A percentile compares a stretch with the other conserved stretches of the same genome.
phyloP scores from a whole-genome alignment of 2,888 invertebrate genomes.

The Tipula helvola region DNA sequence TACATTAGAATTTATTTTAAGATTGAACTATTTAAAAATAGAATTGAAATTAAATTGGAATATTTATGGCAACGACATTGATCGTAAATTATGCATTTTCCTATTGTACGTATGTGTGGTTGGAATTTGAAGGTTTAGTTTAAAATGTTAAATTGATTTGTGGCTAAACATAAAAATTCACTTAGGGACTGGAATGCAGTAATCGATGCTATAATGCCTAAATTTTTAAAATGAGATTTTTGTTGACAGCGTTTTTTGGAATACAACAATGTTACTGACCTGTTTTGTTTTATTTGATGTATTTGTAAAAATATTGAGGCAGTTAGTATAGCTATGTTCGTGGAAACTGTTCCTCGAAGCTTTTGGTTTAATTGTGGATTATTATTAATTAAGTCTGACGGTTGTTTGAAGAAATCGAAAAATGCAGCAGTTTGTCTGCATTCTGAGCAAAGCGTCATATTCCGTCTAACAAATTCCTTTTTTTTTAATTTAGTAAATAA shows the following conservation, averaged over 20 bases:
- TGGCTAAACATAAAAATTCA: not conserved
- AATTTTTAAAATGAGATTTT: not conserved
- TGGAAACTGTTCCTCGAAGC: no score
- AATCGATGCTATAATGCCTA: not conserved
- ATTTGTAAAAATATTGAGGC: not conserved
- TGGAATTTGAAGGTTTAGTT: not conserved
- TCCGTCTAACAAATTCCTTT: no score
- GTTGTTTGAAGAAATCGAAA: no score
- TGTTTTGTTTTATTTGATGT: not conserved
- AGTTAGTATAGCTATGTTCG: not conserved
- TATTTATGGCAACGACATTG: not conserved
- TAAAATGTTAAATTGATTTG: not conserved
- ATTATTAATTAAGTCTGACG: no score
- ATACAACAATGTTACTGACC: not conserved
- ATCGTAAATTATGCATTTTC: not conserved
- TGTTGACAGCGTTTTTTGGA: not conserved
- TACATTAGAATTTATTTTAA: not conserved
- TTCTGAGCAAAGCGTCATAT: no score
- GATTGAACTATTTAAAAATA: not conserved
- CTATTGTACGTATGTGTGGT: not conserved
- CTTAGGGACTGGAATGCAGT: not conserved
- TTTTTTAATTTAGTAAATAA: no score
- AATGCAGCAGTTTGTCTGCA: no score
- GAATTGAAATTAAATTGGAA: not conserved
- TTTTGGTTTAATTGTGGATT: no score